Conservation (phyloP, 2,797 vertebrate species). For the Centroberyx gerrardi region DNA sequence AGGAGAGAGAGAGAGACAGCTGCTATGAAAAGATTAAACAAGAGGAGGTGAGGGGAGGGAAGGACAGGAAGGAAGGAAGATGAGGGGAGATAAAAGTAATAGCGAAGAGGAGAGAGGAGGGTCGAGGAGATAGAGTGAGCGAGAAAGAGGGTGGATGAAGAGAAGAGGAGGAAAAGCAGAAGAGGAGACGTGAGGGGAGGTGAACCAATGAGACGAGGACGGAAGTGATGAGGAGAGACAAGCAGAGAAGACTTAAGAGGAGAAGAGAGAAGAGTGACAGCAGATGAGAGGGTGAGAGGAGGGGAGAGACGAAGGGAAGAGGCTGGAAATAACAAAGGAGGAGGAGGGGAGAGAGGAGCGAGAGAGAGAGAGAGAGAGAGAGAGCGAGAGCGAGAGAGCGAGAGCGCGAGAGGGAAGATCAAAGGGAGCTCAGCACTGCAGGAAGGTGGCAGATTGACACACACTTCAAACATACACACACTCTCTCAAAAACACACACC, state of each 20-base stretch:
- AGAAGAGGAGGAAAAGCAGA: neutral
- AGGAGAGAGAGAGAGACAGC: neutral
- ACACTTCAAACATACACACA: constrained; percentile 66
- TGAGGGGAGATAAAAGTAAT: neutral
- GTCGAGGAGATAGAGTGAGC: neutral
- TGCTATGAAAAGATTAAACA: neutral
- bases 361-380: too few relatives aligned
- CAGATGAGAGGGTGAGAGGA: constrained; percentile 8
- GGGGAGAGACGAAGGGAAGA: constrained; percentile 27
- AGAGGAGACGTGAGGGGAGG: constrained; percentile 19
- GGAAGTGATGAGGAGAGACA: constrained; percentile 7
- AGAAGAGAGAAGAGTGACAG: constrained; percentile 16
- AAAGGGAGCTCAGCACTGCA: constrained; percentile 70
- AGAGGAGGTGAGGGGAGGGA: neutral
- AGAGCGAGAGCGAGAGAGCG: too few relatives aligned
- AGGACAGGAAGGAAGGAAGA: neutral
- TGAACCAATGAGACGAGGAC: constrained; percentile 3
- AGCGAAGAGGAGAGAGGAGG: neutral
- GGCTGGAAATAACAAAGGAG: constrained; percentile 54
- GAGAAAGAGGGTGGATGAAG: neutral
- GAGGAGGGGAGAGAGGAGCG: neutral
- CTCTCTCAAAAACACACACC: neutral
- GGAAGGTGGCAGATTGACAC: constrained; percentile 55
- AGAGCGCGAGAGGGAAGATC: constrained; percentile 38
- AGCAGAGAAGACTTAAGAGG: constrained; percentile 1